Percentiles rank a stretch among this genome's conserved stretches.
Evolutionary conservation across 2,888 invertebrate genomes (phyloP).

Genomic region (Bellardia bayeri): DNA sequence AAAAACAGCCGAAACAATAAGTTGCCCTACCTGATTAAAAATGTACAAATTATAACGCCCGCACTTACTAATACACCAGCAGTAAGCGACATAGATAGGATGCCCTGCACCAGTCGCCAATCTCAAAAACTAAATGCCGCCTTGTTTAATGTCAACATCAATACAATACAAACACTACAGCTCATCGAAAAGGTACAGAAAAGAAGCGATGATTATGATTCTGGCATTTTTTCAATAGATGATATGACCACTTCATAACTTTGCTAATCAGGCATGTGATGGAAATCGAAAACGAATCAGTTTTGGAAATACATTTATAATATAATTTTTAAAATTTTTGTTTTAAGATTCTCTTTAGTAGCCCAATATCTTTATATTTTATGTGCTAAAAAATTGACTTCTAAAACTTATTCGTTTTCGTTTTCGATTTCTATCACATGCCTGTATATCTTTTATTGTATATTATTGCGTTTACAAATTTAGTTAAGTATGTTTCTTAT

Average conservation of each 20-base stretch:
- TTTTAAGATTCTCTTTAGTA: too few species aligned
- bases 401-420: too few species aligned
- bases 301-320: too few species aligned
- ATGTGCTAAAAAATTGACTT: too few species aligned
- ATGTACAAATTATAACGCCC: constrained; percentile 46
- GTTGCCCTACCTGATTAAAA: constrained; percentile 12
- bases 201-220: constrained; percentile 74
- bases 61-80: background rate
- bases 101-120: constrained; percentile 47
- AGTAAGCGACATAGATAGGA: background rate
- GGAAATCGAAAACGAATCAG: too few species aligned
- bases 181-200: constrained; percentile 73
- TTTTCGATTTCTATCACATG: too few species aligned
- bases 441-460: too few species aligned
- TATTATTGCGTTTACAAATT: constrained; percentile 19
- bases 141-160: constrained; percentile 68
- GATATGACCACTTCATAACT: constrained; percentile 68
- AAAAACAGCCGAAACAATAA: background rate
- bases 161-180: constrained; percentile 72
- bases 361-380: too few species aligned
- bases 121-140: background rate
- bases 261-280: too few species aligned
- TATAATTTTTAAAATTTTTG: too few species aligned
- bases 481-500: constrained; percentile 29
- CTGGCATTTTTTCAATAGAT: constrained; percentile 74